Evolutionary conservation across 2,888 invertebrate genomes (phyloP).

Genomic region (Caenorhabditis sinica): DNA sequence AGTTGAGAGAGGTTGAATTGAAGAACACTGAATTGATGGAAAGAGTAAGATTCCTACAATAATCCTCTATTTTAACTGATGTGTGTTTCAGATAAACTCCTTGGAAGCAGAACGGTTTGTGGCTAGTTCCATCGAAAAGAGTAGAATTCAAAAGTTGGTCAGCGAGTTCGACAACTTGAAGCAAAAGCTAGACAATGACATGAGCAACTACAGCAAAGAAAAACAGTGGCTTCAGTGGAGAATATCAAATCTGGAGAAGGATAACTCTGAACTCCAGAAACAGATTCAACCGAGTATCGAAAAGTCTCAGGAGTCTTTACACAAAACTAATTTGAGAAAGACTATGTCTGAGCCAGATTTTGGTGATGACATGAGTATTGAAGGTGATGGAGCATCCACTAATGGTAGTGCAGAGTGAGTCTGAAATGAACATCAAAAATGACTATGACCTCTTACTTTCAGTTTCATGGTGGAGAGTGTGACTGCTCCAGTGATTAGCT

Average conservation of each 20-base stretch:
- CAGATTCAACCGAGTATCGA: conserved; percentile 51
- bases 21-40: conserved; percentile 58
- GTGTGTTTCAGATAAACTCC: conserved; percentile 54
- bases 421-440: not conserved
- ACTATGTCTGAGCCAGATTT: conserved; percentile 68
- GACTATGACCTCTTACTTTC: conserved; percentile 7
- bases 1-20: conserved; percentile 52
- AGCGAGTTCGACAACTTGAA: conserved; percentile 80
- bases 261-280: conserved; percentile 73
- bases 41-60: conserved; percentile 1
- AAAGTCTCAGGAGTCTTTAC: conserved; percentile 38
- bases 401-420: conserved; percentile 45
- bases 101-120: conserved; percentile 73
- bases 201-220: conserved; percentile 75
- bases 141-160: conserved; percentile 76
- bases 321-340: conserved; percentile 42
- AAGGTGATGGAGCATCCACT: conserved; percentile 45
- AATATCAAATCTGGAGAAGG: conserved; percentile 76
- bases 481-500: conserved; percentile 34
- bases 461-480: conserved; percentile 50
- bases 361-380: conserved; percentile 63
- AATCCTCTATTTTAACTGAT: not conserved
- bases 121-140: conserved; percentile 70
- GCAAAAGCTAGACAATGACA: conserved; percentile 77
- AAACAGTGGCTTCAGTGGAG: conserved; percentile 77